These are phyloP conservation scores for Tolmerus cingulatus DNA, from an alignment of 2,888 invertebrate genomes.

Conservation along the genomic window DNA sequence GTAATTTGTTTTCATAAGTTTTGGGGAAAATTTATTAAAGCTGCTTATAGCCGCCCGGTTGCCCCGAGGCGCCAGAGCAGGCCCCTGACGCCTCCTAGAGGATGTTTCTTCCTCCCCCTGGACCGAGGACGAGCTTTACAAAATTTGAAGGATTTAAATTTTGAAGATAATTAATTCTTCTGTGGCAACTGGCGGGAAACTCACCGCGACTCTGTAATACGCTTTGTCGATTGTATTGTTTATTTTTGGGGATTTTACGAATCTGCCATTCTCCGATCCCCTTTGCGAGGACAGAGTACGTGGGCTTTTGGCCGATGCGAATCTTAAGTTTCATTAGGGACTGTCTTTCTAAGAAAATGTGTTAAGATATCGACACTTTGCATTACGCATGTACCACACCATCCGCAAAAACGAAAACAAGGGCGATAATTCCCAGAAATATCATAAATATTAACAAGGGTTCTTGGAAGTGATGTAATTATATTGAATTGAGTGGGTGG, in stretches of 20 bases:
- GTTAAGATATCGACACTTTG: neutral
- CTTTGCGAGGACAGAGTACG: neutral
- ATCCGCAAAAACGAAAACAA: neutral
- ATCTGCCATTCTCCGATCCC: neutral
- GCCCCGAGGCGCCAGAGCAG: neutral
- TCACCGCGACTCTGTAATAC: neutral
- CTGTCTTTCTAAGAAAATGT: neutral
- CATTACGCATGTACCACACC: neutral
- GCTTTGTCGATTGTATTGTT: neutral
- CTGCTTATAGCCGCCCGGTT: neutral
- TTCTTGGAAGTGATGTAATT: neutral
- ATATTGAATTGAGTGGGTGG: neutral
- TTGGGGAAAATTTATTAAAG: slow-evolving; percentile 12
- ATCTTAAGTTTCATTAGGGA: neutral
- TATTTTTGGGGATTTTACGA: neutral
- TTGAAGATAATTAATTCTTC: neutral
- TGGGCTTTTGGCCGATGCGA: neutral
- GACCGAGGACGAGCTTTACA: neutral
- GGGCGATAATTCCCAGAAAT: neutral
- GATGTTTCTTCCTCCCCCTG: neutral
- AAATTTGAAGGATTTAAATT: neutral
- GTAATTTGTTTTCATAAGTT: slow-evolving; percentile 35
- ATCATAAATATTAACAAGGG: neutral
- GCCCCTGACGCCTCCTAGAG: neutral
- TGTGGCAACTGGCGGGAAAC: neutral